phyloP scores from a whole-genome alignment of 1,140 invertebrate genomes.

The Penaeus indicus region DNA sequence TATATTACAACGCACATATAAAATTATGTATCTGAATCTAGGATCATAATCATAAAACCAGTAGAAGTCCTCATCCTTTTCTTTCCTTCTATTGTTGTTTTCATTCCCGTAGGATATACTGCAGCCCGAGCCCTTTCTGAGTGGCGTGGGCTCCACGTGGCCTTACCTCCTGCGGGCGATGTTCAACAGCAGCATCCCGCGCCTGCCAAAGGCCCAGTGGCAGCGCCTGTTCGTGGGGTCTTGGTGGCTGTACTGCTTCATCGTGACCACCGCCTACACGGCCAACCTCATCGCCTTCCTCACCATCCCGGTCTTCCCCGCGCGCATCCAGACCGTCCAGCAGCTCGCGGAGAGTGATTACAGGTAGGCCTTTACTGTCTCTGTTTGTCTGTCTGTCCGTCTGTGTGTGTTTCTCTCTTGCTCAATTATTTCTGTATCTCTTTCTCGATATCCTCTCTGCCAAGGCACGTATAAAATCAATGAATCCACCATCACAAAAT shows the following conservation, averaged over 20 bases:
- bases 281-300: constrained; percentile 56
- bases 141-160: not conserved
- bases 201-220: not conserved
- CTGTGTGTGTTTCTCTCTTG: too few relatives aligned
- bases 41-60: too few relatives aligned
- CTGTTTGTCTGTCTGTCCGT: too few relatives aligned
- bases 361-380: not conserved
- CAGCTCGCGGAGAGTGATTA: constrained; percentile 27
- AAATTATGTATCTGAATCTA: too few relatives aligned
- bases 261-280: constrained; percentile 49
- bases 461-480: too few relatives aligned
- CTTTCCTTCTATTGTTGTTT: too few relatives aligned
- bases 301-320: constrained; percentile 41
- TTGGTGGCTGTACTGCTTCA: constrained; percentile 42
- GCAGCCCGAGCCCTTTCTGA: not conserved
- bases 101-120: not conserved
- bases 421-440: too few relatives aligned
- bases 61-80: too few relatives aligned
- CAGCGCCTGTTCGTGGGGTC: constrained; percentile 33
- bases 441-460: too few relatives aligned
- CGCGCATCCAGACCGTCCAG: constrained; percentile 24
- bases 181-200: constrained; percentile 29
- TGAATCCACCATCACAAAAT: too few relatives aligned
- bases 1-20: too few relatives aligned
- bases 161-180: constrained; percentile 20